Base-by-base conservation (phyloP, 30 jellyfish, hydroid and myxozoan species). In the Mastigias papua region DNA sequence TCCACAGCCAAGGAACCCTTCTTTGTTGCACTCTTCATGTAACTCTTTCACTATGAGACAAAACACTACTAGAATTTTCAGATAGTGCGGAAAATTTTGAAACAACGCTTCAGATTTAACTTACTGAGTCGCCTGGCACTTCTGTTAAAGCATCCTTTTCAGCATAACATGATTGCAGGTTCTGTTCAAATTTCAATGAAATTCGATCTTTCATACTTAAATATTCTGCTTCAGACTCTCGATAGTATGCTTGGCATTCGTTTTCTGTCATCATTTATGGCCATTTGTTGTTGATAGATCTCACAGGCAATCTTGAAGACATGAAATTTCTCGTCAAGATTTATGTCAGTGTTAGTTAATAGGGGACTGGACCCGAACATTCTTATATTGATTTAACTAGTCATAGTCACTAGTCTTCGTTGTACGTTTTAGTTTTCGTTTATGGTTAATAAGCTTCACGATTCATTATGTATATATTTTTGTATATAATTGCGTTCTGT, bases 1-100 rank as follows among this genome's bases (percentile, higher is more conserved):
- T 68, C 80, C 3, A 50, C 80, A 32, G 37, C 37, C 80, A 68
- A 68, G 22, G 80, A 68, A 68, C 51, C 80, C 37, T 35, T 68
- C 50, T 35, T 68, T 32, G 80, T 68, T 21, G 80, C 80, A 68
- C 37, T 68, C 29, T 32, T 68, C 80, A 46, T 46, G 60, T 50
- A 0, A 68, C 22, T 68, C 80, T 68, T 68, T 68, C 37, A 16
- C 80, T 35, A 22, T 68, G 80, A 16, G 37, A 68, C 11, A 68
- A 17, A 17, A 25, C 26, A 17, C 37, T 35, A 22, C 80, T 30
- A 16, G 80, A 68, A 11, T 50, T 68, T 30, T 22, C 48, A 68
- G 80, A 68, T 30, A 35, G 19, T 68, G 50, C n/a, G 11, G 37
- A 35, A 68, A 68, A 35, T 22, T 35, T 68, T 68, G 37, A 23